Base-by-base conservation (phyloP, 2,888 invertebrate species). In the Tridacna crocea region DNA sequence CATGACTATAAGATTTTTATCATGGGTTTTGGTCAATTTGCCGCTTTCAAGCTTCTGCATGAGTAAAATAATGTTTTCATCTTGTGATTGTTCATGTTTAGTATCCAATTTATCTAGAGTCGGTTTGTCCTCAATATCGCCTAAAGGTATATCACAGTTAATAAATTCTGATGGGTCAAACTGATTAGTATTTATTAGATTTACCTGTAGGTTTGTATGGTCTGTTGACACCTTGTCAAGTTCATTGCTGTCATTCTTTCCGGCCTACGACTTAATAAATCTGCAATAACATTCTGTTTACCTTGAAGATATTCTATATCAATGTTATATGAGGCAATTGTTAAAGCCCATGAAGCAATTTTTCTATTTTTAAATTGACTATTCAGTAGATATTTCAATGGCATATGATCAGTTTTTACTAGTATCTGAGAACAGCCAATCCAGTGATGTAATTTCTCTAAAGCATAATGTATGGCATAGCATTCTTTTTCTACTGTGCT, bases 241-340 rank as follows among this genome's bases (percentile, higher is more conserved):
- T 8, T 58, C 55, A n/a, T 72, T 51, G n/a, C n/a, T 6, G n/a
- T 72, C 51, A 3, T 48, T 48, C 11, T 51, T 24, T 72, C 26
- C 22, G 72, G 72, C 51, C 48, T 51, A 26, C 51, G 48, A 6
- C 48, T 51, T 13, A 72, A 51, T 48, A 72, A 72, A 72, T 72
- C 72, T 26, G 72, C 72, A 26, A 72, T 51, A 24, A 72, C 72
- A 72, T 72, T 72, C 8, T 72, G 24, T 22, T 26, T 24, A 1
- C 72, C 72, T 77, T 27, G 27, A 22, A 72, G 24, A 24, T 72
- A 72, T 26, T 72, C 51, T 22, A 48, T 72, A 51, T 72, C 72
- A 51, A 47, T 51, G 47, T 72, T 51, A 17, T 72, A 72, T 1
- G 72, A 72, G n/a, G 48, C n/a, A n/a, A n/a, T n/a, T n/a, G n/a